Evolutionary conservation across 2,113 vertebrate species (phyloP).

Genomic region (Elachura formosa): DNA sequence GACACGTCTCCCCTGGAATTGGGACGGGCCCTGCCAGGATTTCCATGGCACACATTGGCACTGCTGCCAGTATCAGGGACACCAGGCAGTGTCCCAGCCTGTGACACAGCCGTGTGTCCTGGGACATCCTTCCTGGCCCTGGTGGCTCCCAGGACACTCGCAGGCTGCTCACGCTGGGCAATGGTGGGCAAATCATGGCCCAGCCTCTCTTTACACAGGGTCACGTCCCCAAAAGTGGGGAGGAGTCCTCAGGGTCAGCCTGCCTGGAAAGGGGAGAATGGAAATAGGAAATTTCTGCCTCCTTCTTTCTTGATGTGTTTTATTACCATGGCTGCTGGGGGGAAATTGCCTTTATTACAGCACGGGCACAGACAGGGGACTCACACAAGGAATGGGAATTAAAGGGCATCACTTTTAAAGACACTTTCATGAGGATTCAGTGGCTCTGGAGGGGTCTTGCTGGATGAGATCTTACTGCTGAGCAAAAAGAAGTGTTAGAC

Average conservation of each 20-base stretch:
- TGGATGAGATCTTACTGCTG: background rate
- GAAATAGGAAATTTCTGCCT: background rate
- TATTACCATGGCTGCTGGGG: background rate
- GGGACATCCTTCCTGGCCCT: background rate
- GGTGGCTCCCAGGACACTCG: background rate
- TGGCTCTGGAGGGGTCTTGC: background rate
- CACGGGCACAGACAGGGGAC: background rate
- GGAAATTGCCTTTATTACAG: constrained; percentile 14
- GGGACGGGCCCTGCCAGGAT: rapidly evolving
- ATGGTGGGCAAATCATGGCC: background rate
- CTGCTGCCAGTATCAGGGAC: background rate
- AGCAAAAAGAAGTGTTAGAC: background rate
- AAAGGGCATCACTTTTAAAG: background rate
- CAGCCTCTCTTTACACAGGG: background rate
- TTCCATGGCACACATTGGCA: rapidly evolving
- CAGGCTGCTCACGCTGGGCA: background rate
- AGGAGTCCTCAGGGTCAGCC: background rate
- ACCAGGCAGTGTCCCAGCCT: rapidly evolving
- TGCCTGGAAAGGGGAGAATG: background rate
- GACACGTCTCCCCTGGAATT: background rate
- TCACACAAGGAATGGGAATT: background rate
- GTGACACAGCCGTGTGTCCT: background rate
- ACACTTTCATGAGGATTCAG: background rate
- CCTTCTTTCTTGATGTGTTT: constrained; percentile 23
- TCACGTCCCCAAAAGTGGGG: background rate